These are phyloP conservation scores for Drosophila biarmipes DNA, from an alignment of 1,140 invertebrate genomes.

Conservation along the genomic window DNA sequence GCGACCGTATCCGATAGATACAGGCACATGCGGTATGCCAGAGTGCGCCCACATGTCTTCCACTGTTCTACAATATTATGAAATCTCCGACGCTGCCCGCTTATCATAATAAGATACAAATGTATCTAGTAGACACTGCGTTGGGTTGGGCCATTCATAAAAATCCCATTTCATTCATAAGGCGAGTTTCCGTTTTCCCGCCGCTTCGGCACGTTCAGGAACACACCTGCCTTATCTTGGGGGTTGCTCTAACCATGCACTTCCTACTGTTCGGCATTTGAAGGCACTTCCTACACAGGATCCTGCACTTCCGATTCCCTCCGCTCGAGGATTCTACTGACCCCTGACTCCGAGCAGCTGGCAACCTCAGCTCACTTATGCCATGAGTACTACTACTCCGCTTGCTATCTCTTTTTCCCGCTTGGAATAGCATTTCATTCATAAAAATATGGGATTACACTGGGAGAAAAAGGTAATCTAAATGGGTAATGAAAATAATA, in stretches of 20 bases:
- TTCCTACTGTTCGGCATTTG: neutral
- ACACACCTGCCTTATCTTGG: constrained; percentile 47
- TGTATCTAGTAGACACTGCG: constrained; percentile 21
- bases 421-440: constrained; percentile 17
- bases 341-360: constrained; percentile 14
- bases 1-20: constrained; percentile 27
- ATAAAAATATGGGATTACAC: constrained; percentile 18
- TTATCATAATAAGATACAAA: constrained; percentile 59
- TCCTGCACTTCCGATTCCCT: constrained; percentile 46
- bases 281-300: constrained; percentile 24
- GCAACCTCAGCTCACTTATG: constrained; percentile 45
- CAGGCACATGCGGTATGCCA: constrained; percentile 7
- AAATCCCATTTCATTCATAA: constrained; percentile 52
- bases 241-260: constrained; percentile 22
- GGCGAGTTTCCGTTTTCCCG: constrained; percentile 19
- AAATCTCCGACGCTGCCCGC: constrained; percentile 33
- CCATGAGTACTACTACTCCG: constrained; percentile 19
- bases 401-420: constrained; percentile 2
- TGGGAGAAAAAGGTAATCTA: neutral
- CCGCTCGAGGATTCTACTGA: constrained; percentile 2
- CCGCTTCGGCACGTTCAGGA: constrained; percentile 20
- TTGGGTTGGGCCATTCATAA: constrained; percentile 29
- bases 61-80: constrained; percentile 52
- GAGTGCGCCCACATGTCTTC: constrained; percentile 49
- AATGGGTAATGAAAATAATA: neutral